phyloP scores from a whole-genome alignment of 2,888 invertebrate genomes.

The Phytoseiulus persimilis region DNA sequence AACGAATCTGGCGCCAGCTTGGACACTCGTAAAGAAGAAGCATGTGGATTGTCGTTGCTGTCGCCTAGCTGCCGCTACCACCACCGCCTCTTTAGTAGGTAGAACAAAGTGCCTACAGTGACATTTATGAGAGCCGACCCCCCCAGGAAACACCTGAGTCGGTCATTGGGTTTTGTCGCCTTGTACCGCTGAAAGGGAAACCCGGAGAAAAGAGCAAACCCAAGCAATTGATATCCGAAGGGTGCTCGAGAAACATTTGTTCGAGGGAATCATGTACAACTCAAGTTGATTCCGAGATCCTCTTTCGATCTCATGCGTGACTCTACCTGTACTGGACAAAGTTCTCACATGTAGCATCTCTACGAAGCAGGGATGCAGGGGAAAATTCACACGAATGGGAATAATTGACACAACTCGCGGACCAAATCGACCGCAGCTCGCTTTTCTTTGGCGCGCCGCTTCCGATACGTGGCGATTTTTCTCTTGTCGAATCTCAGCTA shows the following conservation, averaged over 20 bases:
- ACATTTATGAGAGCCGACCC: slow-evolving; percentile 5
- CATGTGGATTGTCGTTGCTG: slow-evolving; percentile 15
- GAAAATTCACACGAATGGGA: too few species aligned
- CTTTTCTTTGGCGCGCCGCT: too few species aligned
- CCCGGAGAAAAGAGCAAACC: not conserved
- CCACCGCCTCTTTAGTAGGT: slow-evolving; percentile 20
- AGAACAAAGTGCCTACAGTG: not conserved
- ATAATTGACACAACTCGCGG: too few species aligned
- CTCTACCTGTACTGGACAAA: too few species aligned
- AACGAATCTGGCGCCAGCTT: slow-evolving; percentile 31
- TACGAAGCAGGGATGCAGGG: too few species aligned
- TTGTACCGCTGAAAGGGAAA: not conserved
- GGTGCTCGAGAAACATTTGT: not conserved
- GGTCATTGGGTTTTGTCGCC: not conserved
- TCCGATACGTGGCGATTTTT: too few species aligned
- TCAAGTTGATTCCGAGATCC: too few species aligned
- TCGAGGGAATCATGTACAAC: too few species aligned
- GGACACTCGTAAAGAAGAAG: slow-evolving; percentile 39
- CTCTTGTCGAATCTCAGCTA: too few species aligned
- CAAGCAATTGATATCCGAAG: not conserved
- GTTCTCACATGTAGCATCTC: too few species aligned
- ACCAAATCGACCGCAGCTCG: too few species aligned
- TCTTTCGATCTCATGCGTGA: too few species aligned
- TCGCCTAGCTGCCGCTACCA: not conserved
- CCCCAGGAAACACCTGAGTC: not conserved